Conservation (phyloP, 2,888 invertebrate genomes). For the Dione vanillae region DNA sequence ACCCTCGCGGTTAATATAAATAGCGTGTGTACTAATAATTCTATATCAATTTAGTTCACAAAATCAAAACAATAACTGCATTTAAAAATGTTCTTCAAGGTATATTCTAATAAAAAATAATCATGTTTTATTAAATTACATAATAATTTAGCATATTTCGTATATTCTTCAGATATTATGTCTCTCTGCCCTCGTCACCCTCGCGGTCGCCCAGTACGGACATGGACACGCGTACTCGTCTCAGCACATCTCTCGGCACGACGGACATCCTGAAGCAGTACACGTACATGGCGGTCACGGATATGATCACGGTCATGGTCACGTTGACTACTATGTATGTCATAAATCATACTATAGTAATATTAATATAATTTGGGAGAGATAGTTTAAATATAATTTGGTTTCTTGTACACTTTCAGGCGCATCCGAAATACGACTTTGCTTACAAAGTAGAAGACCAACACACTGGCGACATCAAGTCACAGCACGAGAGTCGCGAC, state of each 20-base stretch:
- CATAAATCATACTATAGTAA: not conserved
- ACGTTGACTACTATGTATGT: constrained; percentile 51
- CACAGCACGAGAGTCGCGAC: constrained; percentile 72
- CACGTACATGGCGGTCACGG: constrained; percentile 33
- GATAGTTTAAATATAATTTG: not conserved
- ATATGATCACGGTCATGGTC: constrained; percentile 28
- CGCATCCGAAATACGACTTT: constrained; percentile 54
- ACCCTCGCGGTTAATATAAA: constrained; percentile 51
- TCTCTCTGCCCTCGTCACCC: constrained; percentile 37
- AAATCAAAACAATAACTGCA: constrained; percentile 31
- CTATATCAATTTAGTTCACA: constrained; percentile 49
- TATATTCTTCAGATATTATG: constrained; percentile 49
- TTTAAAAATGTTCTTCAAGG: not conserved
- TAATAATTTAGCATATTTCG: not conserved
- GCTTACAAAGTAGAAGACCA: constrained; percentile 56
- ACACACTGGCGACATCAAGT: constrained; percentile 64
- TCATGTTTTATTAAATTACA: no score
- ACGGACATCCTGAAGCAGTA: constrained; percentile 58
- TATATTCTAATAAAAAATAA: no score
- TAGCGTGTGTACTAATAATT: constrained; percentile 45
- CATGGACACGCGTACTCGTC: constrained; percentile 57
- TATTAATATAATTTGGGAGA: not conserved
- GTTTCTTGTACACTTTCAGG: constrained; percentile 33
- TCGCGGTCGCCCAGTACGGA: constrained; percentile 20
- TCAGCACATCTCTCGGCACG: constrained; percentile 58